Evolutionary conservation across 2,888 invertebrate genomes (phyloP).

Genomic region (Chrysomela aeneicollis): DNA sequence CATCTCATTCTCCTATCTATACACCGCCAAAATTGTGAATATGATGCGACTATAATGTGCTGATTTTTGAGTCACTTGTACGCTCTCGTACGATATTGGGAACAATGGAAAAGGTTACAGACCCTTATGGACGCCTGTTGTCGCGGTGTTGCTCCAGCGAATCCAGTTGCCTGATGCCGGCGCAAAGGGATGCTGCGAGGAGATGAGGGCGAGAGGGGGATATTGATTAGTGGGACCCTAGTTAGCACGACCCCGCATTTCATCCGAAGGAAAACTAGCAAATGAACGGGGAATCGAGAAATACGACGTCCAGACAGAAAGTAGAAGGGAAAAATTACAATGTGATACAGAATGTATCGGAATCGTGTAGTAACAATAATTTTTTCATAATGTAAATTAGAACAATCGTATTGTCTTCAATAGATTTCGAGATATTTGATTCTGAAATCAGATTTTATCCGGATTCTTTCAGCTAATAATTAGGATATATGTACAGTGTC

Average conservation of each 20-base stretch:
- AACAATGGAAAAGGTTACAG: background rate
- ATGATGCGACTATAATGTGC: too few species aligned
- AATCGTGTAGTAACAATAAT: too few species aligned
- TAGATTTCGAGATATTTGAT: too few species aligned
- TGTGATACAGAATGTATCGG: too few species aligned
- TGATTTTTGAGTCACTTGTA: background rate
- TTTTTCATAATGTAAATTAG: too few species aligned
- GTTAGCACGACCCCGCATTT: conserved; percentile 56
- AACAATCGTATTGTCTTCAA: too few species aligned
- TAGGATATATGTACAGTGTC: too few species aligned
- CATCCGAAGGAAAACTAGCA: conserved; percentile 34
- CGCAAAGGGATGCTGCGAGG: conserved; percentile 22
- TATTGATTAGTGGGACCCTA: conserved; percentile 63
- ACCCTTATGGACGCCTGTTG: background rate
- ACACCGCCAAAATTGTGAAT: too few species aligned
- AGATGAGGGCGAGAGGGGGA: conserved; percentile 45
- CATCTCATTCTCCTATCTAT: too few species aligned
- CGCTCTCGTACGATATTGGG: background rate
- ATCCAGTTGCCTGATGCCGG: background rate
- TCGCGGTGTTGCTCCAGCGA: background rate
- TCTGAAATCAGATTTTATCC: too few species aligned
- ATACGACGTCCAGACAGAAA: background rate
- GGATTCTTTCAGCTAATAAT: too few species aligned
- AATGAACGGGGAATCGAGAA: conserved; percentile 4
- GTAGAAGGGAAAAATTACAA: background rate